Evolutionary conservation across 2,113 vertebrate genomes (phyloP).

Genomic region (Laterallus jamaicensis): DNA sequence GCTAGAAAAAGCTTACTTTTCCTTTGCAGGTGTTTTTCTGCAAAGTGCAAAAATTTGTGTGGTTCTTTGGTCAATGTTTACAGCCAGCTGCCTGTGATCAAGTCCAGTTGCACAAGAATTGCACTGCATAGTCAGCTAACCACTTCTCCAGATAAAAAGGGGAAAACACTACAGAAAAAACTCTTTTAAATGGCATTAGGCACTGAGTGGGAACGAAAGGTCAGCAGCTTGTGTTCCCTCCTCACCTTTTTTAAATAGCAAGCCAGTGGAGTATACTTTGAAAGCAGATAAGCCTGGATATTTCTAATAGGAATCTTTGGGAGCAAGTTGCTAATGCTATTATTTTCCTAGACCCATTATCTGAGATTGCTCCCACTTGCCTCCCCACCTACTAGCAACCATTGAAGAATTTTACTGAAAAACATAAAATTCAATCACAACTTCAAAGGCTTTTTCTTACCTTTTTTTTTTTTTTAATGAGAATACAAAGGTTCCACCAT

Average conservation of each 20-base stretch:
- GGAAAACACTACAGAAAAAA: not conserved
- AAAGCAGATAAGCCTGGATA: not conserved
- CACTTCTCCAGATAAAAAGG: not conserved
- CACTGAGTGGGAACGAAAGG: not conserved
- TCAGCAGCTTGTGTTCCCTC: not conserved
- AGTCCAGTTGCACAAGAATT: too few relatives aligned
- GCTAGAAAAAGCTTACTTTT: too few relatives aligned
- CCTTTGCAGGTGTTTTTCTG: too few relatives aligned
- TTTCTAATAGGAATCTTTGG: not conserved
- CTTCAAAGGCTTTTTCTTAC: not conserved
- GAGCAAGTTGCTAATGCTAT: not conserved
- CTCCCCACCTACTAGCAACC: not conserved
- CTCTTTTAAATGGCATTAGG: not conserved
- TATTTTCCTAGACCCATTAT: not conserved
- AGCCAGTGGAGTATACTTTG: not conserved
- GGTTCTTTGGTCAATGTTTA: too few relatives aligned
- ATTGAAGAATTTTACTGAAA: not conserved
- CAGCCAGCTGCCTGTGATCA: too few relatives aligned
- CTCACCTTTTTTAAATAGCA: not conserved
- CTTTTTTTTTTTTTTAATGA: not conserved
- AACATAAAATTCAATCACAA: not conserved
- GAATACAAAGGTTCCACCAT: not conserved
- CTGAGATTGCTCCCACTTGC: not conserved
- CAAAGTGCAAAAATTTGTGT: too few relatives aligned
- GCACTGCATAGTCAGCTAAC: too few relatives aligned